Evolutionary conservation across 2,797 vertebrate species (phyloP).

Genomic region (Urosaurus nigricauda): DNA sequence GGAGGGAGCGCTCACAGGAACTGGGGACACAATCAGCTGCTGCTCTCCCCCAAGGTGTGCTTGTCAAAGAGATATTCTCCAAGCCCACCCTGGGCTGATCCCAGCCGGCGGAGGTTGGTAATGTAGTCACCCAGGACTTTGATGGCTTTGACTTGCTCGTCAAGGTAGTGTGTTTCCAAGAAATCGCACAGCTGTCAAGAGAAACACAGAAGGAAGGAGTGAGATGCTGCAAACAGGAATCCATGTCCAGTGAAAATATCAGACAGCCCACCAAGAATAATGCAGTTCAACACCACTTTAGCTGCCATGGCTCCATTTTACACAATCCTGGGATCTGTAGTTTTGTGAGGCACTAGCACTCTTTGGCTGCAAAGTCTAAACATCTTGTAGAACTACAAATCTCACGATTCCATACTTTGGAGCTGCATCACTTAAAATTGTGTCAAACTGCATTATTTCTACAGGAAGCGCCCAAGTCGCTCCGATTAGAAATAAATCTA

Average conservation of each 20-base stretch:
- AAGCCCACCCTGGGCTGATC: not conserved
- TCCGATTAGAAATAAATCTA: not conserved
- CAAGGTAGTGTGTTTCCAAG: conserved; percentile 37
- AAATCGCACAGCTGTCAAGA: conserved; percentile 32
- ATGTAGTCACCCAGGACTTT: conserved; percentile 34
- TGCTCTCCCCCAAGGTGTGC: conserved; percentile 51
- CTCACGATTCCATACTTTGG: no score
- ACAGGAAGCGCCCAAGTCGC: not conserved
- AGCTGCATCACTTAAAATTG: no score
- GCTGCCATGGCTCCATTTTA: no score
- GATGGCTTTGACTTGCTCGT: conserved; percentile 40
- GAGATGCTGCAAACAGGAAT: no score
- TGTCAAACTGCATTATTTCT: no score
- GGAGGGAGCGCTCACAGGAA: conserved; percentile 12
- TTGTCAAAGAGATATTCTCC: conserved; percentile 45
- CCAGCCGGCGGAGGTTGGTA: conserved; percentile 42
- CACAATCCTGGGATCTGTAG: no score
- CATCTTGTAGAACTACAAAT: no score
- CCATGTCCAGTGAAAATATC: not conserved
- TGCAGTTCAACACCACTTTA: no score
- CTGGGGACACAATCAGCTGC: conserved; percentile 29
- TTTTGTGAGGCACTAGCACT: no score
- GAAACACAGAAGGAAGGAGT: not conserved
- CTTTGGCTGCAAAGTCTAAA: no score
- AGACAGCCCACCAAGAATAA: no score